These are phyloP conservation scores for Cryptops parisi DNA, from an alignment of 2,888 invertebrate genomes.

Conservation along the genomic window DNA sequence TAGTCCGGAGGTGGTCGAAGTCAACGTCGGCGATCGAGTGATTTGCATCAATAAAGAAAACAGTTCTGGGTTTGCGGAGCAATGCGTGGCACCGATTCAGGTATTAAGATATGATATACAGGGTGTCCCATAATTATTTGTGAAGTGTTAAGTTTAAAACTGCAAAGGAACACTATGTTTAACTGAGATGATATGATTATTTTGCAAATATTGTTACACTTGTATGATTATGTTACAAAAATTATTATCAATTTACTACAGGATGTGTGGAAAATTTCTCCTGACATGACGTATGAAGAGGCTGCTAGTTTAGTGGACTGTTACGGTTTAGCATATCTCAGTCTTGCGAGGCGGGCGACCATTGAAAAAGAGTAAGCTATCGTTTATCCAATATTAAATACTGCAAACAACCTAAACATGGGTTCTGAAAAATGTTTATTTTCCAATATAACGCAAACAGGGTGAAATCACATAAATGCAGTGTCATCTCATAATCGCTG, in stretches of 20 bases:
- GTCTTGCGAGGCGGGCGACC: constrained; percentile 41
- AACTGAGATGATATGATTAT: constrained; percentile 1
- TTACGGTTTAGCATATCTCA: constrained; percentile 49
- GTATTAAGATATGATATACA: constrained; percentile 21
- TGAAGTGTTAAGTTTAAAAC: constrained; percentile 5
- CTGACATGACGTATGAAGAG: constrained; percentile 38
- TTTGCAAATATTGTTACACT: too few relatives aligned
- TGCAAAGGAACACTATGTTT: too few relatives aligned
- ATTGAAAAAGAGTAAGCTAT: constrained; percentile 28
- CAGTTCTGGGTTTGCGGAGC: constrained; percentile 46
- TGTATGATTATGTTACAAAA: too few relatives aligned
- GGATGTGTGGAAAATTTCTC: constrained; percentile 45
- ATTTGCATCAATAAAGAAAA: constrained; percentile 41
- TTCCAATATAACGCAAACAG: too few relatives aligned
- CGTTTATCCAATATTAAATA: not conserved
- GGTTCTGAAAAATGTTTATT: not conserved
- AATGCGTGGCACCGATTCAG: constrained; percentile 37
- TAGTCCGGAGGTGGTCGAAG: constrained; percentile 29
- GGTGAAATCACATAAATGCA: too few relatives aligned
- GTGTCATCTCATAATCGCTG: too few relatives aligned
- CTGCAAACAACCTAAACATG: not conserved
- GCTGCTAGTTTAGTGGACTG: constrained; percentile 45
- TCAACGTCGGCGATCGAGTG: constrained; percentile 44
- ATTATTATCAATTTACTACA: constrained; percentile 32
- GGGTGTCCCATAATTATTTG: not conserved